Evolutionary conservation across 2,888 invertebrate species (phyloP).

Genomic region (Venustoraphidia nigricollis): DNA sequence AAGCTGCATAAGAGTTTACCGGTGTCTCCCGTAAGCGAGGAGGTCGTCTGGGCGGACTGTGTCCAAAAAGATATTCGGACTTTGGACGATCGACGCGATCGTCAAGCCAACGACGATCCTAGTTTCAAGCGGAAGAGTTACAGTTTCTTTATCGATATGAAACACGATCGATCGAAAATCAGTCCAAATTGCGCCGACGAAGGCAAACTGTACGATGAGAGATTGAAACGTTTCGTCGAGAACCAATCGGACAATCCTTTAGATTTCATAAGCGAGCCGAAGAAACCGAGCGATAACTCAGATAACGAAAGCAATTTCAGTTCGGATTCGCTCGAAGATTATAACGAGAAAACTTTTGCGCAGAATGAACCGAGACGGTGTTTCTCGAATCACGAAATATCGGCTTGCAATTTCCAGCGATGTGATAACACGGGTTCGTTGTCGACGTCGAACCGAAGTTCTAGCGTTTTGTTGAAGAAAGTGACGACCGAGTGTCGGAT

Average conservation of each 20-base stretch:
- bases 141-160: conserved; percentile 15
- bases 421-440: conserved; percentile 9
- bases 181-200: conserved; percentile 16
- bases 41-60: conserved; percentile 29
- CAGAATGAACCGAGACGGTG: conserved; percentile 41
- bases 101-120: too few relatives aligned
- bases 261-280: background rate
- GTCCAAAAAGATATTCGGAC: conserved; percentile 14
- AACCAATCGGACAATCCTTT: background rate
- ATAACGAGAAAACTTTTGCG: conserved; percentile 34
- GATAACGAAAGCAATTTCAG: conserved; percentile 57
- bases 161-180: too few relatives aligned
- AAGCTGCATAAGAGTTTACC: conserved; percentile 55
- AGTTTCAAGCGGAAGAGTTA: conserved; percentile 10
- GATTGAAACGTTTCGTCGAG: background rate
- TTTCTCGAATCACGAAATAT: conserved; percentile 66
- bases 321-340: conserved; percentile 64
- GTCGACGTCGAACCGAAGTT: conserved; percentile 11
- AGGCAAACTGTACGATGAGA: conserved; percentile 2
- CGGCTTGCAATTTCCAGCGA: conserved; percentile 25
- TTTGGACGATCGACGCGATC: conserved; percentile 5
- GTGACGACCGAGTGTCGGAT: too few relatives aligned
- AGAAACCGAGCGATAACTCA: conserved; percentile 19
- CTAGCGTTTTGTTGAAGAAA: conserved; percentile 3
- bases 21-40: conserved; percentile 69